Evolutionary conservation across 2,113 vertebrate genomes (phyloP).

Genomic region (Camelus bactrianus): DNA sequence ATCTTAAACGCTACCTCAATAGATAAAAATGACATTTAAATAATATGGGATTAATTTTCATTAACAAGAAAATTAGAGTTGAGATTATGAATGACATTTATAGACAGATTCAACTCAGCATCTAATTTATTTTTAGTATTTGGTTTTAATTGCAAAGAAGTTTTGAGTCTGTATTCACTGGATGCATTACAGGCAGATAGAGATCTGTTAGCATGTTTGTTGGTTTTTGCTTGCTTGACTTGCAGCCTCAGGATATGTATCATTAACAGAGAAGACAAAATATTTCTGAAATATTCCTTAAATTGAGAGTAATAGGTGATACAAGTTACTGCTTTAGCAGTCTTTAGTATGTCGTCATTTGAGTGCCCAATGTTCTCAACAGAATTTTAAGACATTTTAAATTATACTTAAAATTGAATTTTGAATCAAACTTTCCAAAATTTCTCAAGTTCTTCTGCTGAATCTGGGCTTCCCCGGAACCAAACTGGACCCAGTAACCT

Average conservation of each 20-base stretch:
- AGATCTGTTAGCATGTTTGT: background rate
- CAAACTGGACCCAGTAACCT: background rate
- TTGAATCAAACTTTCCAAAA: background rate
- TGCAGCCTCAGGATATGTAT: conserved; percentile 3
- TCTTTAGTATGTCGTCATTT: background rate
- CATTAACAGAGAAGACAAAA: background rate
- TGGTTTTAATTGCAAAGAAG: conserved; percentile 9
- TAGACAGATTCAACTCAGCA: background rate
- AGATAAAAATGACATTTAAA: background rate
- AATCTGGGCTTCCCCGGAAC: background rate
- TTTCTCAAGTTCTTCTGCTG: background rate
- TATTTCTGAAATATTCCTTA: background rate
- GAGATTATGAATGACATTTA: conserved; percentile 4
- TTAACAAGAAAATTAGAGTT: background rate
- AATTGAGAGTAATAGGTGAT: background rate
- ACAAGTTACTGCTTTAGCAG: background rate
- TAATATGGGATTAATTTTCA: conserved; percentile 43
- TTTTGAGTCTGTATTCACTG: background rate
- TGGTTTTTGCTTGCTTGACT: conserved; percentile 14
- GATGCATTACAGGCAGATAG: background rate
- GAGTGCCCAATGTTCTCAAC: background rate
- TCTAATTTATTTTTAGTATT: conserved; percentile 38
- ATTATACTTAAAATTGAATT: conserved; percentile 16
- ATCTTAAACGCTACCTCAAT: background rate
- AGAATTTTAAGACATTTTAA: conserved; percentile 45